Base-by-base conservation (phyloP, 2,888 invertebrate species). In the Pocota personata region DNA sequence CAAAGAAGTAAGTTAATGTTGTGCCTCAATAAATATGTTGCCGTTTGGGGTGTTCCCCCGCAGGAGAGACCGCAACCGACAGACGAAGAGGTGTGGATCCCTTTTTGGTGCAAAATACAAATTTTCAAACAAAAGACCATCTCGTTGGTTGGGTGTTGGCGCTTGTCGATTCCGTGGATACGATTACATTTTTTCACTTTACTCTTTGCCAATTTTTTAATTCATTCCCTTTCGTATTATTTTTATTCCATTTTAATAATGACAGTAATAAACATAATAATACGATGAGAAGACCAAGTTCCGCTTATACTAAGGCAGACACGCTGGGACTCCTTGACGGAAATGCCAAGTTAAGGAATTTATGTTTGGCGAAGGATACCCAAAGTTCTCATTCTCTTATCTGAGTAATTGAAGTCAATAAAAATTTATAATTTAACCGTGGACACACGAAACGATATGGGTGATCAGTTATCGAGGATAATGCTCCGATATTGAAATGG, bases 401-500 rank as follows among this genome's bases (percentile, higher is more conserved):
- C 71, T 27, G 43, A 40, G 37, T 72, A 77, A 82, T 67, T 82
- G 58, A 77, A 77, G 72, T 77, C 60, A 82, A 77, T 77, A 60
- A 72, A 66, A 77, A 52, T 40, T 24, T 64, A 46, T 72, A 60
- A 58, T 77, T 58, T 64, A 52, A 46, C 19, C 58, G 50, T 30
- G 27, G 60, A 30, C 60, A 50, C 57, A 32, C 35, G 43, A 50
- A 69, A 43, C 52, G 46, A 62, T 69, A 67, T 58, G 76, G 55
- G 58, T 8, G 67, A 69, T 69, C 55, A 12, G 14, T 32, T 16
- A 55, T 55, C 32, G 19, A 10, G 24, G 27, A 69, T 69, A 12
- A 69, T 32, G 32, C 16, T 37, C 72, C 12, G 19, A 50, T 27
- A 6, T 27, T n/a, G n/a, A 6, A 40, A 2, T 40, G 2, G 5